Percentiles rank a stretch among this genome's conserved stretches.
Evolutionary conservation across 2,888 invertebrate genomes (phyloP).

Genomic region (Micoletzkya japonica): DNA sequence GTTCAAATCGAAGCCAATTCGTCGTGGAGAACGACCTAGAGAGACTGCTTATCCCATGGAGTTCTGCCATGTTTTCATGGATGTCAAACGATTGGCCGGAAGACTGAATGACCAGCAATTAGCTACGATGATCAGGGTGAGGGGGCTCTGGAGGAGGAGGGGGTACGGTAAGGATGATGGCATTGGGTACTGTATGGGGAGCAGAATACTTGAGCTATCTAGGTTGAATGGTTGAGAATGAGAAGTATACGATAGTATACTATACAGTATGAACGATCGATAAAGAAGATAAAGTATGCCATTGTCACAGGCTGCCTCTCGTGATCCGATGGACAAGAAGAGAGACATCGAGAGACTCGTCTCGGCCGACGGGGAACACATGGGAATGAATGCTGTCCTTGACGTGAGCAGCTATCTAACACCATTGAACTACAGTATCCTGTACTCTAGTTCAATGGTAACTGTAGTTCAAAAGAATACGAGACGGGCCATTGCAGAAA

Average conservation of each 20-base stretch:
- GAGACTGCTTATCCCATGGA: too few relatives aligned
- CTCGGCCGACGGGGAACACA: neutral
- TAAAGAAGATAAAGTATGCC: neutral
- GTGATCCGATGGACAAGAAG: constrained; percentile 5
- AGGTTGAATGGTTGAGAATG: too few relatives aligned
- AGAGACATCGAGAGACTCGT: constrained; percentile 5
- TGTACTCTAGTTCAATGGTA: too few relatives aligned
- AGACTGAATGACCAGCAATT: constrained; percentile 5
- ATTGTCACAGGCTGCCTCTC: neutral
- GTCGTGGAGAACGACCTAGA: too few relatives aligned
- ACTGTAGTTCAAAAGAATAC: too few relatives aligned
- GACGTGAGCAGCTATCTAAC: too few relatives aligned
- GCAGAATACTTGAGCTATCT: too few relatives aligned
- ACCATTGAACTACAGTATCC: too few relatives aligned
- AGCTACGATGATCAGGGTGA: neutral
- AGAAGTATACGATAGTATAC: neutral
- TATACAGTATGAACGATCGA: neutral
- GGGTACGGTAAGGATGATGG: too few relatives aligned
- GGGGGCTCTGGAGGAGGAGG: neutral
- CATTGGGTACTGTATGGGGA: too few relatives aligned
- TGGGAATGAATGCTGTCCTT: neutral
- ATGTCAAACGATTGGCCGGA: neutral
- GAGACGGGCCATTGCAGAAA: too few relatives aligned
- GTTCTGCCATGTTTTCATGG: neutral
- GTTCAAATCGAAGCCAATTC: too few relatives aligned